Conservation (phyloP, 2,113 vertebrate genomes). For the Sinocyclocheilus anshuiensis region DNA sequence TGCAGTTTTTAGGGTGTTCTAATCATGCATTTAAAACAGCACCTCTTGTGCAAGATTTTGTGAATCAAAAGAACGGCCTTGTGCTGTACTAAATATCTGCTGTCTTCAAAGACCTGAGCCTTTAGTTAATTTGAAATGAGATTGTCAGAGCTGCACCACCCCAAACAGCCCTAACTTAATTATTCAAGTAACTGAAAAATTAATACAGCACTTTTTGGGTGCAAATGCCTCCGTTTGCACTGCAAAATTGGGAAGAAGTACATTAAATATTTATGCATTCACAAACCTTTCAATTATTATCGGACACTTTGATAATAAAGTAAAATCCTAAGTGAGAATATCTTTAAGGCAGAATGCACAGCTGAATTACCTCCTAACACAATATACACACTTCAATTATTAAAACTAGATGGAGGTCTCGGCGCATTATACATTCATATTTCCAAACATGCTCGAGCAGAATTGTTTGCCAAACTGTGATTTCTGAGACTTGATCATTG, state of each 20-base stretch:
- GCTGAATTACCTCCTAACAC: constrained; percentile 57
- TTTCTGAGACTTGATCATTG: constrained; percentile 40
- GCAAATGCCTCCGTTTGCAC: too few relatives aligned
- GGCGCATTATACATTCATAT: constrained; percentile 63
- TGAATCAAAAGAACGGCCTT: constrained; percentile 64
- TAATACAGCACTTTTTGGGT: too few relatives aligned
- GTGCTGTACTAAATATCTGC: constrained; percentile 46
- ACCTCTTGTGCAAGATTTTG: constrained; percentile 63
- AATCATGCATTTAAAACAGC: neutral
- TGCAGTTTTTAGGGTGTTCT: too few relatives aligned
- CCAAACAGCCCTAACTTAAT: constrained; percentile 74
- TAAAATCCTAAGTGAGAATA: constrained; percentile 59
- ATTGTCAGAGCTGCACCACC: constrained; percentile 66
- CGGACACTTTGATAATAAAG: too few relatives aligned
- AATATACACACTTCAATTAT: constrained; percentile 69
- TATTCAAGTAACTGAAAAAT: constrained; percentile 66
- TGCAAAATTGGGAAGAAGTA: too few relatives aligned
- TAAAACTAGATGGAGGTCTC: constrained; percentile 57
- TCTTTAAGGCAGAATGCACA: constrained; percentile 63
- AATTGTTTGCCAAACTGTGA: constrained; percentile 37
- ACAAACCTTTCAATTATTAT: too few relatives aligned
- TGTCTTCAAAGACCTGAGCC: constrained; percentile 65
- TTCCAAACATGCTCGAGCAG: constrained; percentile 58
- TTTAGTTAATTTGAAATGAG: constrained; percentile 53
- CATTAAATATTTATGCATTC: too few relatives aligned